Evolutionary conservation across 1,140 invertebrate species (phyloP).

Genomic region (Halotydeus destructor): DNA sequence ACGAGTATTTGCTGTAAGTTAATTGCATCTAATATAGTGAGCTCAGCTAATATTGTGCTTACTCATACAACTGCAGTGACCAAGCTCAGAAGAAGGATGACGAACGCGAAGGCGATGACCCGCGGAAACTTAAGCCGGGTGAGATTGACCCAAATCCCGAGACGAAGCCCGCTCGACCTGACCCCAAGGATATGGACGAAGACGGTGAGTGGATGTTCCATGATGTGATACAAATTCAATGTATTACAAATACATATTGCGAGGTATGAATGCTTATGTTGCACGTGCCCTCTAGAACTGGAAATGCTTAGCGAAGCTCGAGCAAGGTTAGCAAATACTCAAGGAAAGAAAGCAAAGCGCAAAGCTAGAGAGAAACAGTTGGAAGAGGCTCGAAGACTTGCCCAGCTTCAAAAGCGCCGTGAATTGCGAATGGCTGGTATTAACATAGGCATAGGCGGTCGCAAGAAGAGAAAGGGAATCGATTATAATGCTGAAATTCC

Average conservation of each 20-base stretch:
- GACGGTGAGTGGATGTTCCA: conserved; percentile 40
- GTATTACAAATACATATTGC: not conserved
- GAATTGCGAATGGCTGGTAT: conserved; percentile 97
- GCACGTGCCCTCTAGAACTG: conserved; percentile 40
- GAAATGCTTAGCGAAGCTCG: conserved; percentile 98
- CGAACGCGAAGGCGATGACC: conserved; percentile 78
- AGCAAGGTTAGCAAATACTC: conserved; percentile 92
- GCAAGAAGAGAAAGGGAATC: conserved; percentile 57
- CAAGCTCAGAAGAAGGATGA: conserved; percentile 96
- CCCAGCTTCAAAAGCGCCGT: conserved; percentile 83
- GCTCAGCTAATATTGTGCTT: conserved; percentile 8
- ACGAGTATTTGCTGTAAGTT: conserved; percentile 79
- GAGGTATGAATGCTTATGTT: too few species aligned
- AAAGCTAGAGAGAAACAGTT: conserved; percentile 97
- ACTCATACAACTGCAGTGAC: too few species aligned
- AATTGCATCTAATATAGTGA: conserved; percentile 2
- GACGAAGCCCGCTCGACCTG: conserved; percentile 93
- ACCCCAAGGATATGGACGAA: conserved; percentile 99
- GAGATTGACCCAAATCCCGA: conserved; percentile 99
- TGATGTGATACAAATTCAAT: too few species aligned
- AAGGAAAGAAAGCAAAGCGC: conserved; percentile 96
- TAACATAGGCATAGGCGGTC: conserved; percentile 37
- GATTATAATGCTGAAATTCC: conserved; percentile 97
- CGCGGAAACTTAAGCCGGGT: conserved; percentile 86
- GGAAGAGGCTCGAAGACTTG: conserved; percentile 85